These are phyloP conservation scores for Philopedon plagiatum DNA, from an alignment of 2,888 invertebrate species.

Conservation along the genomic window DNA sequence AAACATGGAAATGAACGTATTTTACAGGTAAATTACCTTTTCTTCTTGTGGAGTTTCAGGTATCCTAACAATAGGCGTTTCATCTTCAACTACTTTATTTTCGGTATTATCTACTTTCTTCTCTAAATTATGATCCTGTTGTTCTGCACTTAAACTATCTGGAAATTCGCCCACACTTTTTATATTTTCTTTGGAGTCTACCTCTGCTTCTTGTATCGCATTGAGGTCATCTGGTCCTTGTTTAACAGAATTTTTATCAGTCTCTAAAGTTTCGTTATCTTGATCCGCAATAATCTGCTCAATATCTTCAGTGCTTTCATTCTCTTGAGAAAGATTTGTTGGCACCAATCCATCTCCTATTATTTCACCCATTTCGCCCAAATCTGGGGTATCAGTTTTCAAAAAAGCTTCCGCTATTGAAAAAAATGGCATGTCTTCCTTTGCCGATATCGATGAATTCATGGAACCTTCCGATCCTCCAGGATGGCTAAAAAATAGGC, in stretches of 20 bases:
- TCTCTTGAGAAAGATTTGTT: not conserved
- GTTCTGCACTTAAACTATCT: not conserved
- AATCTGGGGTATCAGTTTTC: not conserved
- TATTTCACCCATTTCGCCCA: not conserved
- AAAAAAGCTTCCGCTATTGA: not conserved
- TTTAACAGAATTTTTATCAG: slow-evolving; percentile 6
- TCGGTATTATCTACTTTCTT: not conserved
- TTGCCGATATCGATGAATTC: not conserved
- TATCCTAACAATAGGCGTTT: not conserved
- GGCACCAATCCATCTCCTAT: not conserved
- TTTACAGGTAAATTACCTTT: not conserved
- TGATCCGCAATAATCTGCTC: not conserved
- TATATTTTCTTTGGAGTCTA: slow-evolving; percentile 3
- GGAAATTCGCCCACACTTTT: not conserved
- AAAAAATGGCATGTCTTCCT: slow-evolving; percentile 6
- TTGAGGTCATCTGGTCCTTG: not conserved
- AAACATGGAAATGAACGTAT: too few species aligned
- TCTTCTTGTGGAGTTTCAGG: not conserved
- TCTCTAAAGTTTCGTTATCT: slow-evolving; percentile 1
- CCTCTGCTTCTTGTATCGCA: not conserved
- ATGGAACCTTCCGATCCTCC: slow-evolving; percentile 11
- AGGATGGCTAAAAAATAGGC: slow-evolving; percentile 9
- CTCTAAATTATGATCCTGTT: not conserved
- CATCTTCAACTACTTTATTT: not conserved
- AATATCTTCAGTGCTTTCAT: not conserved